Evolutionary conservation across 2,888 invertebrate genomes (phyloP).

Genomic region (Macrosiphum euphorbiae): DNA sequence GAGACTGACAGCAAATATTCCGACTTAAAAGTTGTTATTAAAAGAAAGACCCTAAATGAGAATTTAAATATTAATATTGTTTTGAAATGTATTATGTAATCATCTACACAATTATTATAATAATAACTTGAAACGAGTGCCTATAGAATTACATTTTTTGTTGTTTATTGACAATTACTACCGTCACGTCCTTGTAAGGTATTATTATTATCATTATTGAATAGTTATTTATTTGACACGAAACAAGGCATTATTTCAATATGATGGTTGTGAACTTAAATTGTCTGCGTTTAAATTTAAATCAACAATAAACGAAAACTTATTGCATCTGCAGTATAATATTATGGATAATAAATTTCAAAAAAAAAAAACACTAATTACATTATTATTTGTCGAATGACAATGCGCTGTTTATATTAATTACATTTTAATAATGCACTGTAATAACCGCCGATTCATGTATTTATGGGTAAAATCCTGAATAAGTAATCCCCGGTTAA

Average conservation of each 20-base stretch:
- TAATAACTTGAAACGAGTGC: neutral
- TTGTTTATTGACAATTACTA: neutral
- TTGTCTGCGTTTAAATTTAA: conserved; percentile 8
- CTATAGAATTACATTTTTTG: neutral
- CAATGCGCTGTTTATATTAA: conserved; percentile 52
- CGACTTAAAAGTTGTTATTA: neutral
- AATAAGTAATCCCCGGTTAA: conserved; percentile 50
- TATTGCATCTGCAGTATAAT: neutral
- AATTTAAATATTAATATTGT: neutral
- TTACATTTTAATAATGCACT: conserved; percentile 55
- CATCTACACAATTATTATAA: neutral
- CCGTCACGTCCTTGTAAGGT: neutral
- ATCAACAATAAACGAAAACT: neutral
- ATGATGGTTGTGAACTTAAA: neutral
- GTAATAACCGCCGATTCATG: conserved; percentile 20
- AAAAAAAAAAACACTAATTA: conserved; percentile 30
- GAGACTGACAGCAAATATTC: neutral
- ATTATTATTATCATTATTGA: conserved; percentile 11
- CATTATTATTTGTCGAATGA: conserved; percentile 34
- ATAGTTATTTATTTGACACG: neutral
- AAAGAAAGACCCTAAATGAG: neutral
- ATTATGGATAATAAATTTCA: neutral
- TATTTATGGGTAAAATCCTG: conserved; percentile 27
- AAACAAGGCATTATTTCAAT: neutral
- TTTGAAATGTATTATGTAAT: neutral